Evolutionary conservation across 2,113 vertebrate genomes (phyloP), one percentile per base, ranked within the genome.

Genomic region (Cephalophus harveyi): DNA sequence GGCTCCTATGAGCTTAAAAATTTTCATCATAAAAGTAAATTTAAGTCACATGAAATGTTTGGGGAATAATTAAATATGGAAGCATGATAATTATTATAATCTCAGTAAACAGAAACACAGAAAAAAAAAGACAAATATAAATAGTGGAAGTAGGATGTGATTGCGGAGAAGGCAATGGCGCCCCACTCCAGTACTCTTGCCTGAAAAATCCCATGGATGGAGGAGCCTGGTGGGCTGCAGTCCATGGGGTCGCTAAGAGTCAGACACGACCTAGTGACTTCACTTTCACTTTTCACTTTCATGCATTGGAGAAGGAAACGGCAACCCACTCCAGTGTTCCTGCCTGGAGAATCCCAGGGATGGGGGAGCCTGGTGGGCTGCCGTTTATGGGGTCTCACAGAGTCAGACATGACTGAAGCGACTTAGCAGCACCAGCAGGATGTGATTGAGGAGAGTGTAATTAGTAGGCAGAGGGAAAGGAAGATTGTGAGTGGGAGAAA

Each of bases 401-500:
- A 60, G 12, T 30, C 2, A 0, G 59, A 60, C 59, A 60, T 0
- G 0, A 60, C 59, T 60, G 59, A 60, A 60, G 13, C 12, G 0
- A 60, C 27, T 60, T 60, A 30, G 27, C 59, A 60, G 59, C 59
- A 60, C 27, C 27, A 60, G 12, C 5, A 79, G 91, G 76, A 82
- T 78, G 59, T 88, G 74, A 87, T 87, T 52, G 64, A 59, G 81
- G 87, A 36, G 50, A 5, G 11, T 46, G 46, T 36, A 54, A 17
- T 48, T 78, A 54, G 40, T 21, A 92, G 92, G 64, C 87, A 98
- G 95, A 92, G 81, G 23, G 23, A 87, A 74, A 87, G 78, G 71
- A 97, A 96, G 92, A 94, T 1, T 71, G 95, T 96, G 64, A 55
- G 90, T 64, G 85, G 92, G 62, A 91, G 54, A 67, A 94, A 98